Conservation (phyloP, 2,113 vertebrate species). For the Ptilonorhynchus violaceus region DNA sequence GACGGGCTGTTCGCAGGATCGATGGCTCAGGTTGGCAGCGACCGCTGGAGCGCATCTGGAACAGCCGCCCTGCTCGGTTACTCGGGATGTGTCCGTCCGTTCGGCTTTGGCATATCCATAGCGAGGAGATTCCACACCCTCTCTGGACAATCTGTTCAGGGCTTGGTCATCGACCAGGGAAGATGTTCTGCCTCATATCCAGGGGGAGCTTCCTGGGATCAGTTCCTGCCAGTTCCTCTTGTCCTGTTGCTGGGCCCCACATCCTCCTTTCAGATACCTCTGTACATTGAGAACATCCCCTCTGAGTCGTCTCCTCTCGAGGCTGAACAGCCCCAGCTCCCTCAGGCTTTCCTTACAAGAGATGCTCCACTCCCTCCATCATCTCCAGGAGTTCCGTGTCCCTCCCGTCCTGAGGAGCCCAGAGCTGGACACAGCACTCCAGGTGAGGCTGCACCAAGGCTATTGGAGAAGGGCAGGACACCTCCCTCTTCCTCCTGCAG, state of each 20-base stretch:
- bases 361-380: background rate
- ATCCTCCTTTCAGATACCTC: too few species aligned
- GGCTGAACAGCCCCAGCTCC: background rate
- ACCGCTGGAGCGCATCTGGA: background rate
- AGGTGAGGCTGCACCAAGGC: background rate
- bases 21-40: background rate
- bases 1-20: too few species aligned
- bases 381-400: background rate
- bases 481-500: background rate
- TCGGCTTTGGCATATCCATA: too few species aligned
- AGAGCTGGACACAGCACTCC: background rate
- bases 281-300: background rate
- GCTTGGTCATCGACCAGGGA: background rate
- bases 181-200: background rate
- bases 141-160: background rate
- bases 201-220: background rate
- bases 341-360: background rate
- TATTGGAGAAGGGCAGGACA: background rate
- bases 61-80: fast-evolving
- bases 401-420: background rate
- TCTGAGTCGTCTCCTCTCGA: too few species aligned
- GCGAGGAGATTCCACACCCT: background rate
- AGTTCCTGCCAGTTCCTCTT: background rate
- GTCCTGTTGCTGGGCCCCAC: background rate
- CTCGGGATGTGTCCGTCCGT: fast-evolving